Base-by-base conservation (phyloP, 2,113 vertebrate genomes). In the Alaudala cheleensis region DNA sequence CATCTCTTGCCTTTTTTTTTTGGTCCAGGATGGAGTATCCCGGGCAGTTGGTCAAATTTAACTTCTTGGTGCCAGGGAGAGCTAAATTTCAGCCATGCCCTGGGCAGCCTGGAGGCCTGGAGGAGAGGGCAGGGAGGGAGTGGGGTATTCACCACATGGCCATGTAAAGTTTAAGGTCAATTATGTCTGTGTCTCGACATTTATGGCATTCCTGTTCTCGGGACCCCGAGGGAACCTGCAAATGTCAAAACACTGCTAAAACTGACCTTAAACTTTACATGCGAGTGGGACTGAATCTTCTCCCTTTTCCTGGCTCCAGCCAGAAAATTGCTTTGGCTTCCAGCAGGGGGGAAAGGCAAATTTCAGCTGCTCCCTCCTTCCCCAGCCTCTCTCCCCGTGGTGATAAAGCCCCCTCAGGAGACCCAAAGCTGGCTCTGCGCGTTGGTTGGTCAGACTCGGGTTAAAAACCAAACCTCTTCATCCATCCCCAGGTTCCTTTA, bases 251-350 rank as follows among this genome's bases (percentile, higher is more conserved):
- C 92, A 95, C 58, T 81, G 93, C 92, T 95, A 90, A 92, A 96
- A 92, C 86, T 97, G 97, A 97, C 97, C 94, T 98, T 98, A 98
- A 98, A 97, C 91, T 97, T 98, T 95, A 95, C 95, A 90, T 91
- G 57, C 4, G 7, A 76, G 79, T 86, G 90, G 66, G 93, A 51
- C 79, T 49, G 90, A 93, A 85, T 88, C 80, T 85, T 47, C 83
- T 83, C 37, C 57, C 70, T 91, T 79, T 72, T 60, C 73, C 90
- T 74, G 83, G 71, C 65, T 95, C 91, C 76, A 82, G 20, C 14
- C 76, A 91, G 96, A 96, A 98, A 92, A 96, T 94, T 90, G 72
- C 86, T 94, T 94, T 90, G 83, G 53, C 56, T 90, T 90, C 22
- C 42, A 49, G 74, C 37, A 70, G 92, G 72, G 42, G 42, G 47